A percentile compares a stretch with the other conserved stretches of the same genome.
phyloP scores from a whole-genome alignment of 2,888 invertebrate species.

The Apamea anceps region DNA sequence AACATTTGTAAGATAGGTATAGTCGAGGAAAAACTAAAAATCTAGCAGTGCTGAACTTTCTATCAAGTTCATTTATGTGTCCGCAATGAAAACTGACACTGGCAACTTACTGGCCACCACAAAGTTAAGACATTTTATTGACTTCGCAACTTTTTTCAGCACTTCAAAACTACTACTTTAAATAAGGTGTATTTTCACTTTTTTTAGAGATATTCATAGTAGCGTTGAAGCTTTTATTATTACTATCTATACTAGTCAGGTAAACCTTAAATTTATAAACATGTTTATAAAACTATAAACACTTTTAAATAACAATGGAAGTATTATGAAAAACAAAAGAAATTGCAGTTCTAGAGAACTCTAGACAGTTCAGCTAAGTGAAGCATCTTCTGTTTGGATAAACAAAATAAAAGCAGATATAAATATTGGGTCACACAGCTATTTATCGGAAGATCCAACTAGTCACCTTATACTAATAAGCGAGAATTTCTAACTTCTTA shows the following conservation, averaged over 20 bases:
- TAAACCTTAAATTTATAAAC: not conserved
- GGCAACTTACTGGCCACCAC: not conserved
- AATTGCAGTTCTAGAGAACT: too few species aligned
- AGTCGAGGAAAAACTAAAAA: not conserved
- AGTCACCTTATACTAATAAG: not conserved
- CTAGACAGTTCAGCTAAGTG: too few species aligned
- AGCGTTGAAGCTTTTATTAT: not conserved
- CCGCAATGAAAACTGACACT: not conserved
- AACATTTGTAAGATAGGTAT: not conserved
- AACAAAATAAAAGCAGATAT: too few species aligned
- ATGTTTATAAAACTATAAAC: not conserved
- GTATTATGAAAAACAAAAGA: not conserved
- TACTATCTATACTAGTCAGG: not conserved
- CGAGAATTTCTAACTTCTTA: not conserved
- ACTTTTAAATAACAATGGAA: not conserved
- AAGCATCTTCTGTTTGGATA: too few species aligned
- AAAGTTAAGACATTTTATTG: too few species aligned
- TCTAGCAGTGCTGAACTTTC: too few species aligned
- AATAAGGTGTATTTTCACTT: not conserved
- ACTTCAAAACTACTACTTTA: not conserved
- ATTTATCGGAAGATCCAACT: not conserved
- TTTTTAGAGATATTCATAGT: not conserved
- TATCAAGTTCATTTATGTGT: too few species aligned
- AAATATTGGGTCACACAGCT: not conserved
- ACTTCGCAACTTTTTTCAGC: not conserved